Conservation (phyloP, 2,113 vertebrate species). For the Trogon surrucura region DNA sequence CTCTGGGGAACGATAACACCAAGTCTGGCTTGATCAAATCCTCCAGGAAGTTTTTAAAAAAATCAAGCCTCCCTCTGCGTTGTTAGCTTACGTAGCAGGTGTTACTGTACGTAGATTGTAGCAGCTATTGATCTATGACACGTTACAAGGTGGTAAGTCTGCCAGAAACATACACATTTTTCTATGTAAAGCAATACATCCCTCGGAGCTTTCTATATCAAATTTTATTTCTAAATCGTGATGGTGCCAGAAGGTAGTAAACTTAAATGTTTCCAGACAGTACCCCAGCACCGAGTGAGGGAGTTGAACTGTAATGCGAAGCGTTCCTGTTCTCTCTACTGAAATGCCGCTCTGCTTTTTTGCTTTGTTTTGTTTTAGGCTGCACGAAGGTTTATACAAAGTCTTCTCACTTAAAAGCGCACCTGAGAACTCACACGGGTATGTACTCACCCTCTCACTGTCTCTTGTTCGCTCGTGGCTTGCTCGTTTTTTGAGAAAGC, state of each 20-base stretch:
- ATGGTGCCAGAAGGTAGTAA: background rate
- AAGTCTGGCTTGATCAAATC: background rate
- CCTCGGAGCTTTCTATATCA: background rate
- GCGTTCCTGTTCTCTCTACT: background rate
- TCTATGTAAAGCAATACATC: background rate
- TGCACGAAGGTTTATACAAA: slow-evolving; percentile 98
- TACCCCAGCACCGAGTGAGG: background rate
- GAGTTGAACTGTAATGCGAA: rapidly evolving
- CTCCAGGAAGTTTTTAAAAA: background rate
- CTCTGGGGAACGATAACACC: background rate
- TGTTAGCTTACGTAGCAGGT: background rate
- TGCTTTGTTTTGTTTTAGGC: slow-evolving; percentile 78
- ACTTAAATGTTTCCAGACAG: background rate
- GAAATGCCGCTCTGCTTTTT: slow-evolving; percentile 24
- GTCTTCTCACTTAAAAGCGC: slow-evolving; percentile 97
- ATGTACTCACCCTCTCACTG: slow-evolving; percentile 52
- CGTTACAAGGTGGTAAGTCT: background rate
- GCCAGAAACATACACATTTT: background rate
- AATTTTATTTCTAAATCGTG: background rate
- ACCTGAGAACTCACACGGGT: slow-evolving; percentile 97
- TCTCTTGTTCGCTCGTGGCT: slow-evolving; percentile 50
- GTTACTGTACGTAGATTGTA: background rate
- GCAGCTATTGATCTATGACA: background rate
- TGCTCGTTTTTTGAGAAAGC: slow-evolving; percentile 54
- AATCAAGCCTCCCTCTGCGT: background rate